phyloP scores from a whole-genome alignment of 2,113 vertebrate species.

The Megaptera novaeangliae region DNA sequence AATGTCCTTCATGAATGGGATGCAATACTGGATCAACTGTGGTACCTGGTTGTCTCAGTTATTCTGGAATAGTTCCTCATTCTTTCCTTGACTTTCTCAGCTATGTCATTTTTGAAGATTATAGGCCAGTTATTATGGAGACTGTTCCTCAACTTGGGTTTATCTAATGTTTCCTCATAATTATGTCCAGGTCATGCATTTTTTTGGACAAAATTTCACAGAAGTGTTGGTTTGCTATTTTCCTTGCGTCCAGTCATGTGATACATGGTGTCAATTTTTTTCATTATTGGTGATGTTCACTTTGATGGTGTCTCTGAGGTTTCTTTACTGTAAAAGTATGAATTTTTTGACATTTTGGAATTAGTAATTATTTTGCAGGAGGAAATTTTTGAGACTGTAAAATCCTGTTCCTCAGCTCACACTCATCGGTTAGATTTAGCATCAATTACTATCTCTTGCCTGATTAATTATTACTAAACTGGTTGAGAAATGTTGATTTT shows the following conservation, averaged over 20 bases:
- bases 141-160: neutral
- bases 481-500: neutral
- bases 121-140: neutral
- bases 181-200: neutral
- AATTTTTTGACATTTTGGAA: neutral
- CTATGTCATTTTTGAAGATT: neutral
- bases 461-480: neutral
- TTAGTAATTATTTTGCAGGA: neutral
- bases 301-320: neutral
- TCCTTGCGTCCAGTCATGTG: neutral
- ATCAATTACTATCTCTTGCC: neutral
- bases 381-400: neutral
- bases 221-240: neutral
- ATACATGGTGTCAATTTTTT: neutral
- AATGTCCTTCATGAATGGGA: neutral
- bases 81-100: neutral
- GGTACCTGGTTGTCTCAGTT: neutral
- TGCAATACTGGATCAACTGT: neutral
- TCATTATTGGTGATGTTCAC: neutral
- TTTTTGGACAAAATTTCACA: neutral
- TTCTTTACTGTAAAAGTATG: neutral
- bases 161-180: constrained; percentile 1
- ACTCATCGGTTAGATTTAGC: neutral
- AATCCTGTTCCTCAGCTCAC: neutral
- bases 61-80: neutral